Base-by-base conservation (phyloP, 2,113 vertebrate species). In the Leucoraja erinaceus region DNA sequence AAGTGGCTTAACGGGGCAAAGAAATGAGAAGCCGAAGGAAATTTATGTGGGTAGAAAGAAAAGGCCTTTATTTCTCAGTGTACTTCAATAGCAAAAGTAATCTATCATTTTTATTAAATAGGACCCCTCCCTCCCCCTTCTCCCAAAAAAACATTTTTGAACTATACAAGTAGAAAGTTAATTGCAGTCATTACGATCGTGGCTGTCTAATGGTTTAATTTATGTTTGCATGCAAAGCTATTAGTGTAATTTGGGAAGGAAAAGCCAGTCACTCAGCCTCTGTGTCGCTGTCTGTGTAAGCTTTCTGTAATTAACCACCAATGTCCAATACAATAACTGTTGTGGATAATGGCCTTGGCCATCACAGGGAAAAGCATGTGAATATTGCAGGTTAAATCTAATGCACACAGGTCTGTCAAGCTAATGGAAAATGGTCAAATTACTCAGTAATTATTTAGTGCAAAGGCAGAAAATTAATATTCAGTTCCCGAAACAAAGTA, bases 171-270 rank as follows among this genome's bases (percentile, higher is more conserved):
- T 93, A 56, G 61, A 70, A 93, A 94, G 70, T 59, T 95, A 94
- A 95, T 94, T 95, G 54, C 84, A 94, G 54, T 93, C 79, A 94
- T 94, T 94, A 93, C 66, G 93, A 93, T 94, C 86, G 95, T 93
- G 93, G 90, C 93, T 93, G 93, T 94, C 93, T 95, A 94, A 94
- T 93, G 79, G 93, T 94, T 94, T 94, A 94, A 95, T 95, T 94
- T 94, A 93, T 93, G 93, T 93, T 94, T 93, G 56, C 72, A 10
- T 28, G 16, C 93, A 68, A 93, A 94, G 93, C 93, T 95, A 93
- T 84, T 93, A 68, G 83, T 83, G 93, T 94, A 93, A 94, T 91
- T 93, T 92, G 93, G 94, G 88, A 93, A 83, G 75, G 11, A 77
- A 31, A 33, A 77, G n/a, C 5, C 28, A 75, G 28, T 75, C 28